phyloP scores from a whole-genome alignment of 2,888 invertebrate genomes.

The Hirtodrosophila confusa region DNA sequence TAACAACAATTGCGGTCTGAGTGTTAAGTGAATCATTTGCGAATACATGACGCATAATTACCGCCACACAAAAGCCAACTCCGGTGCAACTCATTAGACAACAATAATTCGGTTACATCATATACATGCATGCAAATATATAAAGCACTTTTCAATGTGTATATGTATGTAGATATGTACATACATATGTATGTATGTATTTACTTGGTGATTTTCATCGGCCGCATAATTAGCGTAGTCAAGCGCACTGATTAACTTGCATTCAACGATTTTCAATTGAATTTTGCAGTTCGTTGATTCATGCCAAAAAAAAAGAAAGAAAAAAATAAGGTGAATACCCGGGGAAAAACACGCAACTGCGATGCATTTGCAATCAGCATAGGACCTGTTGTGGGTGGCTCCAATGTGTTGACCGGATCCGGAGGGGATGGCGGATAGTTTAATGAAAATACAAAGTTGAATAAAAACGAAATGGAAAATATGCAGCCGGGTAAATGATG shows the following conservation, averaged over 20 bases:
- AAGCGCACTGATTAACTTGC: constrained; percentile 81
- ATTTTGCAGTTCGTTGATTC: constrained; percentile 78
- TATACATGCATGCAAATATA: not conserved
- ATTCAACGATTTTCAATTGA: constrained; percentile 80
- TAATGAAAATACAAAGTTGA: constrained; percentile 59
- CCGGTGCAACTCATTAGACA: constrained; percentile 53
- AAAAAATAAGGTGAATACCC: constrained; percentile 20
- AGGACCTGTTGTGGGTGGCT: constrained; percentile 25
- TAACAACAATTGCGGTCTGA: not conserved
- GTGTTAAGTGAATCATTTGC: constrained; percentile 1
- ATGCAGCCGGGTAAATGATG: constrained; percentile 69
- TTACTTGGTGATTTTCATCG: constrained; percentile 44
- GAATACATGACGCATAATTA: constrained; percentile 18
- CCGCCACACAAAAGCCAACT: constrained; percentile 36
- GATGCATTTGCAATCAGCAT: constrained; percentile 54
- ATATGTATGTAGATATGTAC: constrained; percentile 12
- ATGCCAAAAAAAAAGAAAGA: constrained; percentile 48
- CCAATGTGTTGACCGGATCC: not conserved
- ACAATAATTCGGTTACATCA: constrained; percentile 41
- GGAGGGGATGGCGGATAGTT: constrained; percentile 17
- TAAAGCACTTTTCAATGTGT: not conserved
- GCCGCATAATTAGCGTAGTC: constrained; percentile 80
- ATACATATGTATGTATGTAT: constrained; percentile 9
- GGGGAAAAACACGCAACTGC: constrained; percentile 32
- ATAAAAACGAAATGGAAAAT: constrained; percentile 57